phyloP scores from a whole-genome alignment of 2,797 vertebrate genomes.

The Pseudocheirus occidentalis region DNA sequence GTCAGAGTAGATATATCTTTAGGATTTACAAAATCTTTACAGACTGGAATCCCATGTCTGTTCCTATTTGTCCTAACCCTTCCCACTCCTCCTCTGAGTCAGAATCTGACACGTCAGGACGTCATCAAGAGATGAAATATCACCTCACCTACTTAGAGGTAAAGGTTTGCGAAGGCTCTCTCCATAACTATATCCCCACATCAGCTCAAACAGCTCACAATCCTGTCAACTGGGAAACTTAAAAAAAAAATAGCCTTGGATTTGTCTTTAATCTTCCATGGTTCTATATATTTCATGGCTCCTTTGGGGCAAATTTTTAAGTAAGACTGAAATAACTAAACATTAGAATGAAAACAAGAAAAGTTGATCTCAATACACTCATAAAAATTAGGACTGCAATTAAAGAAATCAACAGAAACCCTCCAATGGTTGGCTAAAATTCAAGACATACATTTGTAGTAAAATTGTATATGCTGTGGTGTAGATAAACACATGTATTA shows the following conservation, averaged over 20 bases:
- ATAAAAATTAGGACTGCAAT: not conserved
- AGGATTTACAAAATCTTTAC: not conserved
- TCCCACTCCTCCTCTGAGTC: not conserved
- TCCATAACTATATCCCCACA: not conserved
- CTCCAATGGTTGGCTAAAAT: not conserved
- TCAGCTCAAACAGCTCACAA: not conserved
- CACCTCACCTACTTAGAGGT: not conserved
- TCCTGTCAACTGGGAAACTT: not conserved
- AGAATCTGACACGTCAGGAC: not conserved
- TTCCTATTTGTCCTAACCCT: not conserved
- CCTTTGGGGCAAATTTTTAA: slow-evolving; percentile 2
- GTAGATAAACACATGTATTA: slow-evolving; percentile 12
- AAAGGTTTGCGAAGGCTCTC: not conserved
- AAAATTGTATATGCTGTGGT: not conserved
- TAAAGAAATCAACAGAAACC: not conserved
- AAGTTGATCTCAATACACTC: slow-evolving; percentile 1
- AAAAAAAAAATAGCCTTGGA: not conserved
- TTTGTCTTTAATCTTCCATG: not conserved
- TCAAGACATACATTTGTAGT: not conserved
- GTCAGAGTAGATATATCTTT: not conserved
- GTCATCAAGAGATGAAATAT: not conserved
- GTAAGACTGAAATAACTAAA: slow-evolving; percentile 10
- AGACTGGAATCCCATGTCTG: not conserved
- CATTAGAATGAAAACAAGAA: slow-evolving; percentile 1
- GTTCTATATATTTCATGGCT: not conserved